Evolutionary conservation across 2,888 invertebrate species (phyloP), one percentile per base, ranked within the genome.

Genomic region (Mayetiola destructor): DNA sequence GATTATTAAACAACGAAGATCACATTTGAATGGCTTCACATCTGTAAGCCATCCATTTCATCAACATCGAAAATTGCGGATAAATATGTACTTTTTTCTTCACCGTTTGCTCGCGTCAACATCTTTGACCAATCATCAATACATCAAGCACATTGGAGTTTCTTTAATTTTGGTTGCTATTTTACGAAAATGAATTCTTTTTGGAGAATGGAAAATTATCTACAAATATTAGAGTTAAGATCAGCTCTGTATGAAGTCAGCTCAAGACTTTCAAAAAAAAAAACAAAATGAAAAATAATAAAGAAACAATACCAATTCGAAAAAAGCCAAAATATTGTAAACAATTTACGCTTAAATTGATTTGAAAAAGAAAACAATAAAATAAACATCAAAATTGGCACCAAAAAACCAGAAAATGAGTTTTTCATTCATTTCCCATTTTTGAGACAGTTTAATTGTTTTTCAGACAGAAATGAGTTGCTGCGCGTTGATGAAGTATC

Each of bases 1-100:
- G 21, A n/a, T 21, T 12, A 36, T 27, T 27, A 27, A 27, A 16
- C 9, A 32, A 37, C 14, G 23, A 56, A 56, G 39, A 56, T 56
- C 56, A 56, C 56, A 56, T 56, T 56, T 56, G 42, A 56, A 56
- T 56, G 56, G 56, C 56, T 56, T 56, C 56, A 56, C 56, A 40
- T 39, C 40, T 56, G 56, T 56, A 30, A 27, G 56, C 21, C 18
- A 18, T n/a, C 6, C 53, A 53, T 32, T n/a, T n/a, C 53, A 53
- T 53, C 30, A 52, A 8, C 21, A 27, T 3, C 9, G 4, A 21
- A 48, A 48, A 52, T 42, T 42, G n/a, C n/a, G n/a, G n/a, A n/a
- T n/a, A n/a, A n/a, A n/a, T n/a, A n/a, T n/a, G n/a, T n/a, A n/a
- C n/a, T n/a, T n/a, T n/a, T n/a, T n/a, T n/a, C n/a, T n/a, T n/a